Conservation (phyloP, 2,113 vertebrate genomes). For the human region GRCh38 chr4:153139001-153139500, state of each 20-base stretch:
- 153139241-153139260: neutral
- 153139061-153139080: neutral
- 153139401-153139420: accelerated
- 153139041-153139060: neutral
- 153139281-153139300: neutral
- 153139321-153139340: neutral
- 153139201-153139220: too few species aligned
- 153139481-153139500: neutral
- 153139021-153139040: neutral
- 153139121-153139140: neutral
- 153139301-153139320: neutral
- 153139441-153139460: neutral
- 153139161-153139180: neutral
- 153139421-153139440: neutral
- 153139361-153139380: neutral
- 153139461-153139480: neutral
- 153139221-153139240: neutral
- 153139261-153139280: neutral
- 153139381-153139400: neutral
- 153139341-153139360: neutral
- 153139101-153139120: neutral
- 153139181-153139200: neutral
- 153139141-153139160: neutral
- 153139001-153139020: neutral
- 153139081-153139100: neutral